Conservation (phyloP, 2,113 vertebrate species). For the Triplophysa siluroides region DNA sequence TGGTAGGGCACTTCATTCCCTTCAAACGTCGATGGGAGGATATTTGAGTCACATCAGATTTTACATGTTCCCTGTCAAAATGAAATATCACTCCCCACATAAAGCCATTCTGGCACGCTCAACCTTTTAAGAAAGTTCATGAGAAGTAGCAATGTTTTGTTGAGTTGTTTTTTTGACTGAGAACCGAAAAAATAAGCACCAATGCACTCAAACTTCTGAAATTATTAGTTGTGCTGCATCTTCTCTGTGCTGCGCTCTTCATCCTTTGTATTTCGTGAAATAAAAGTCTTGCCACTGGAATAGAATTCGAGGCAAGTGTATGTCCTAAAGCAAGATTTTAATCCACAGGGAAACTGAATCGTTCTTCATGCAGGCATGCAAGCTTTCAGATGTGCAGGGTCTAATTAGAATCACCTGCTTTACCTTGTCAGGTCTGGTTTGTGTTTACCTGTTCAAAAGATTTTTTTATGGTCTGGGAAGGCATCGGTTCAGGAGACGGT, state of each 20-base stretch:
- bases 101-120: not conserved
- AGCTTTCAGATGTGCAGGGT: conserved; percentile 53
- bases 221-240: conserved; percentile 50
- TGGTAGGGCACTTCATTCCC: conserved; percentile 4
- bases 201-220: conserved; percentile 24
- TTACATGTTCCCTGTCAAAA: conserved; percentile 4
- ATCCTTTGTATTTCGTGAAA: conserved; percentile 46
- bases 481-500: conserved; percentile 19
- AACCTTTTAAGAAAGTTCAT: conserved; percentile 20
- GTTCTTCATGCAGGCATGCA: conserved; percentile 36
- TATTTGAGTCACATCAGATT: not conserved
- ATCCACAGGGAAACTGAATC: conserved; percentile 49
- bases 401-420: conserved; percentile 58
- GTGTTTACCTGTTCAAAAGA: conserved; percentile 43
- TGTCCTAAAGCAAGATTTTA: conserved; percentile 48
- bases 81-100: conserved; percentile 27
- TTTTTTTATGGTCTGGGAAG: conserved; percentile 48
- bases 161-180: conserved; percentile 24
- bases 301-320: conserved; percentile 26
- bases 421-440: conserved; percentile 48
- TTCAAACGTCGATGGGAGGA: conserved; percentile 10
- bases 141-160: conserved; percentile 31
- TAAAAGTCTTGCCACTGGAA: conserved; percentile 23
- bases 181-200: conserved; percentile 15
- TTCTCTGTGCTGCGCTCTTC: conserved; percentile 42